Evolutionary conservation across 1,140 invertebrate genomes (phyloP).

Genomic region (Sitophilus oryzae): DNA sequence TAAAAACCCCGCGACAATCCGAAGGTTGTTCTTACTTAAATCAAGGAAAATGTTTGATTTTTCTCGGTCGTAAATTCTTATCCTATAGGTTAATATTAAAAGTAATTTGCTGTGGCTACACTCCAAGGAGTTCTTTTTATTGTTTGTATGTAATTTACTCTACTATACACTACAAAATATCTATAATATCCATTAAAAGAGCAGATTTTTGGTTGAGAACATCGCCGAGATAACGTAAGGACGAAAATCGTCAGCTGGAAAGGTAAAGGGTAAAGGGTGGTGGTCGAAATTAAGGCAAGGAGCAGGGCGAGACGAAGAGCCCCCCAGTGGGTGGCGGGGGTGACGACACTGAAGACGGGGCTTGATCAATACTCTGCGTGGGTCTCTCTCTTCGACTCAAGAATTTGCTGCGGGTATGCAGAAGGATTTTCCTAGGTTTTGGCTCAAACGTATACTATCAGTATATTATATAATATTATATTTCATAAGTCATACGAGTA

Average conservation of each 20-base stretch:
- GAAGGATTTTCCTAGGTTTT: neutral
- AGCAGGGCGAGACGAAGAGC: constrained; percentile 25
- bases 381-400: constrained; percentile 29
- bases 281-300: constrained; percentile 40
- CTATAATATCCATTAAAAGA: no score
- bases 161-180: no score
- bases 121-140: no score
- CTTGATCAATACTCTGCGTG: constrained; percentile 37
- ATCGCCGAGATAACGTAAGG: constrained; percentile 36
- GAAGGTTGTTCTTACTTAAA: no score
- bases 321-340: constrained; percentile 19
- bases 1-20: no score
- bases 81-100: no score
- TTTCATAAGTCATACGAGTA: no score
- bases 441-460: neutral
- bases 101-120: no score
- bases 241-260: constrained; percentile 35
- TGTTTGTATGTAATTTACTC: no score
- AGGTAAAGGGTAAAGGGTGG: constrained; percentile 41
- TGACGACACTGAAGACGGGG: constrained; percentile 28
- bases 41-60: no score
- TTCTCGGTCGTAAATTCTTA: no score
- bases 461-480: no score
- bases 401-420: constrained; percentile 31
- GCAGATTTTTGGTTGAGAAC: constrained; percentile 17